Conservation (phyloP, 2,797 vertebrate genomes). For the Schizopygopsis malacanthus region DNA sequence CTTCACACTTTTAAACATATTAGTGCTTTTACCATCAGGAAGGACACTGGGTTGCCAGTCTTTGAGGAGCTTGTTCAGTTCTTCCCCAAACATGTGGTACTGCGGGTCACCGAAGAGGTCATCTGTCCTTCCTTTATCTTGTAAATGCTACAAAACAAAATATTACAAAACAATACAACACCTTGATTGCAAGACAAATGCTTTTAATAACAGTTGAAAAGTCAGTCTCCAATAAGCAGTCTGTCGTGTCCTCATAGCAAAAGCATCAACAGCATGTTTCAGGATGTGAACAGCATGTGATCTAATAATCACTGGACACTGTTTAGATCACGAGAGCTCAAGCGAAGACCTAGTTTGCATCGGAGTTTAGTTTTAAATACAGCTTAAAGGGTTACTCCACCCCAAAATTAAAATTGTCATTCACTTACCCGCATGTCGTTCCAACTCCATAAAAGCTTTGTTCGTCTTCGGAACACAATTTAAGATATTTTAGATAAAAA, state of each 20-base stretch:
- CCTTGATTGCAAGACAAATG: not conserved
- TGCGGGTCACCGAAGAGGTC: conserved; percentile 91
- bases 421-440: no score
- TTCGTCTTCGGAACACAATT: no score
- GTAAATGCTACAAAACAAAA: conserved; percentile 85
- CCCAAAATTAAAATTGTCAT: no score
- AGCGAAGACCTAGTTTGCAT: not conserved
- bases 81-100: conserved; percentile 91
- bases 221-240: not conserved
- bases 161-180: conserved; percentile 66
- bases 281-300: conserved; percentile 81
- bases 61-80: conserved; percentile 91
- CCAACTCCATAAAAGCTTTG: no score
- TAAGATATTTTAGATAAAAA: no score
- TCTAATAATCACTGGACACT: conserved; percentile 80
- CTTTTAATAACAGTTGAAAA: not conserved
- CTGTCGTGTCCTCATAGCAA: conserved; percentile 70
- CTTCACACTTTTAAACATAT: conserved; percentile 4
- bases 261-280: conserved; percentile 69
- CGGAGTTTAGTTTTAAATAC: not conserved
- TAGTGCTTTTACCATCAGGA: conserved; percentile 87
- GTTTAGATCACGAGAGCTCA: not conserved
- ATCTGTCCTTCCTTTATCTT: conserved; percentile 88
- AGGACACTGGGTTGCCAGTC: conserved; percentile 96
- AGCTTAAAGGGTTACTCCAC: not conserved